phyloP scores from a whole-genome alignment of 1,140 invertebrate species.

The Drosophila orosa region DNA sequence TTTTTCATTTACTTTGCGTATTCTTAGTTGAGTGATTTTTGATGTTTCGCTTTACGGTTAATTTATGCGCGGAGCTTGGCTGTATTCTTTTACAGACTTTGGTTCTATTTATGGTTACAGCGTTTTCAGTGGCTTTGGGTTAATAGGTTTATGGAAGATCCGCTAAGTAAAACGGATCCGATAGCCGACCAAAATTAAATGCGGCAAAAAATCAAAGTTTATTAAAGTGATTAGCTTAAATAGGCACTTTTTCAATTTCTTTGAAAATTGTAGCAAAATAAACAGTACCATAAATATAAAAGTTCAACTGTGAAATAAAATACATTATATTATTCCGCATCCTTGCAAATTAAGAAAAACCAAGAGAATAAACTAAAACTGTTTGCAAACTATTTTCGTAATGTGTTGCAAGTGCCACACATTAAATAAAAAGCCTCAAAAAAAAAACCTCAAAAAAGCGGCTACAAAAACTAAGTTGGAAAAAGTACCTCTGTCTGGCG shows the following conservation, averaged over 20 bases:
- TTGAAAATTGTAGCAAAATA: neutral
- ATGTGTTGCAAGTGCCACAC: constrained; percentile 1
- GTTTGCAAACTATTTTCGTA: neutral
- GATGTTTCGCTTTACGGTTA: constrained; percentile 59
- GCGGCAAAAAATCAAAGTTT: neutral
- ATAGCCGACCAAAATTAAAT: constrained; percentile 13
- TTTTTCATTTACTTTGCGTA: constrained; percentile 33
- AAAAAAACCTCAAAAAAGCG: constrained; percentile 5
- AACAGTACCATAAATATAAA: neutral
- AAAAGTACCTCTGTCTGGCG: constrained; percentile 7
- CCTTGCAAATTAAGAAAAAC: neutral
- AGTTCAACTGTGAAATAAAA: neutral
- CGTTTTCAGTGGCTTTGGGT: neutral
- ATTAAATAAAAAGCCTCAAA: constrained; percentile 9
- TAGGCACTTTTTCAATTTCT: neutral
- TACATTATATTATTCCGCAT: neutral
- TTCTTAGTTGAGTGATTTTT: constrained; percentile 62
- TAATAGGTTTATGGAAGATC: constrained; percentile 37
- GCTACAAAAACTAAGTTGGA: constrained; percentile 11
- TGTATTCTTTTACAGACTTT: constrained; percentile 6
- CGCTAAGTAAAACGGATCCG: constrained; percentile 23
- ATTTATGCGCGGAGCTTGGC: constrained; percentile 40
- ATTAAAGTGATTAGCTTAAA: neutral
- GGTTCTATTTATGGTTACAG: constrained; percentile 23
- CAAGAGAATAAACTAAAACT: neutral